Evolutionary conservation across 2,888 invertebrate genomes (phyloP), one percentile per base, ranked within the genome.

Genomic region (Drosophila prolongata): DNA sequence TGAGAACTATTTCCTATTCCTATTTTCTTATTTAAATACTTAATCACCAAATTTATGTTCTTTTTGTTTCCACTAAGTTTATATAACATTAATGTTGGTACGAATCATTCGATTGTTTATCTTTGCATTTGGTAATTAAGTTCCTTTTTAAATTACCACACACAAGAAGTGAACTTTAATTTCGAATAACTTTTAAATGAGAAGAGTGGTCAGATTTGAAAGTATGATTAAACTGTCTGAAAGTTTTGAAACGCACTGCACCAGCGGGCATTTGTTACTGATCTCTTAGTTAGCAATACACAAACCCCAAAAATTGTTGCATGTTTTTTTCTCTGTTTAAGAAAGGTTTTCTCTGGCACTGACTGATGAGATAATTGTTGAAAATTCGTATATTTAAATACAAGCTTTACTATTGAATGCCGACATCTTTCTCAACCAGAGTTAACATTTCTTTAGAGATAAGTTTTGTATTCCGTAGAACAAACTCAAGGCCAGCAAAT

Each of bases 231-330:
- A 38, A 38, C 9, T 9, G 5, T n/a, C 53, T 57, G 14, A 57
- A 27, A 6, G 19, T 24, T 34, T 10, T 47, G 65, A 47, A 66
- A 56, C 70, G 71, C 65, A 66, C 46, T 70, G 72, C 37, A 14
- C 9, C 35, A 44, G 73, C 72, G 67, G 67, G 61, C 71, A 79
- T 79, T 62, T 82, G 79, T 59, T 44, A 69, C 55, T 47, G 75
- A 62, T 79, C 83, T 85, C 55, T 43, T 81, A 70, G 69, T 50
- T 57, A 65, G 54, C 38, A 77, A 80, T 67, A 42, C 54, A 61
- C 57, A 73, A 66, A 72, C 38, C 38, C 27, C 38, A 14, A 65
- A 67, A 67, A 70, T 44, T 82, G 66, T 88, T 72, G 77, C 88
- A 70, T 88, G 77, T 62, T 49, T 55, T 38, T 46, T 53, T 61